phyloP scores from a whole-genome alignment of 2,113 vertebrate genomes.

The Ariopsis seemanni region DNA sequence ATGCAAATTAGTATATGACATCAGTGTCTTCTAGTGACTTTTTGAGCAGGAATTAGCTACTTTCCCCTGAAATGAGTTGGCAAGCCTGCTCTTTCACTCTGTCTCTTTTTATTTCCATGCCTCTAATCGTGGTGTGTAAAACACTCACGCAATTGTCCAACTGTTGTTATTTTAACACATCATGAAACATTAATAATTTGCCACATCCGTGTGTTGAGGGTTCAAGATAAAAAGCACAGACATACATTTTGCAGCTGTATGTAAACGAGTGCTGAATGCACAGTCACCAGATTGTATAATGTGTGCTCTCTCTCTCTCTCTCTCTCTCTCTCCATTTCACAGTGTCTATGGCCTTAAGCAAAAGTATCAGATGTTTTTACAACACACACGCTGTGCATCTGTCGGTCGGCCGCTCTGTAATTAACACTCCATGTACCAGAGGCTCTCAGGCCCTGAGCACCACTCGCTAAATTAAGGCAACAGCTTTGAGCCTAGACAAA shows the following conservation, averaged over 20 bases:
- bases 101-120: neutral
- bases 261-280: slow-evolving; percentile 20
- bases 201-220: neutral
- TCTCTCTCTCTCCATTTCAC: slow-evolving; percentile 31
- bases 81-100: neutral
- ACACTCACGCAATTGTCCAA: slow-evolving; percentile 21
- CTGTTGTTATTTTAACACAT: slow-evolving; percentile 41
- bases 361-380: slow-evolving; percentile 59
- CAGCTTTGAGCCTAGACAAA: neutral
- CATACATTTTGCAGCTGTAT: slow-evolving; percentile 33
- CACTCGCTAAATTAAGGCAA: slow-evolving; percentile 43
- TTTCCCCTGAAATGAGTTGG: neutral
- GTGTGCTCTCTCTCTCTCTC: slow-evolving; percentile 3
- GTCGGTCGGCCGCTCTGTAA: slow-evolving; percentile 56
- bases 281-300: slow-evolving; percentile 1
- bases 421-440: slow-evolving; percentile 59
- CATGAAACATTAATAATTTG: slow-evolving; percentile 22
- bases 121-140: neutral
- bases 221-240: slow-evolving; percentile 3
- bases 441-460: slow-evolving; percentile 39
- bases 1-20: neutral
- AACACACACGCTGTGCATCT: slow-evolving; percentile 61
- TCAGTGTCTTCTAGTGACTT: neutral
- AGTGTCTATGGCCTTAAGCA: slow-evolving; percentile 50
- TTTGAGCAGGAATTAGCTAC: neutral